Percentiles rank a stretch among this genome's conserved stretches.
phyloP scores from a whole-genome alignment of 2,113 vertebrate species.

The Eonycteris spelaea region DNA sequence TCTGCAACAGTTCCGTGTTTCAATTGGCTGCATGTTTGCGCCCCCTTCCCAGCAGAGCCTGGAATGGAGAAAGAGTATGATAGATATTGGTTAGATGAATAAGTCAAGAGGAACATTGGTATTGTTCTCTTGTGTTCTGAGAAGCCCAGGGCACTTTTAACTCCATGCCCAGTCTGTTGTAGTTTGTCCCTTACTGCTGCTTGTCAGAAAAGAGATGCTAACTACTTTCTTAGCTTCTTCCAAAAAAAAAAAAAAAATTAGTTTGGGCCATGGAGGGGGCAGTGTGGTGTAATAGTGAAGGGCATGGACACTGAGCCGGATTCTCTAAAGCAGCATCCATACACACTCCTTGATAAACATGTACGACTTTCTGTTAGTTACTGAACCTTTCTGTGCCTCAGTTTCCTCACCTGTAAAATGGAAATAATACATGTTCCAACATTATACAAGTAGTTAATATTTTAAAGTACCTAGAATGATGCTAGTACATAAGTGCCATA shows the following conservation, averaged over 20 bases:
- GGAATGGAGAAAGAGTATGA: background rate
- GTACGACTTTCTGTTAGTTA: background rate
- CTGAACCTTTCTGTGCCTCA: background rate
- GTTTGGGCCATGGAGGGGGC: background rate
- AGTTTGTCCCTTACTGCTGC: background rate
- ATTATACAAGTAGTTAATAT: background rate
- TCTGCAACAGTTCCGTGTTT: background rate
- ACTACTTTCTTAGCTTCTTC: background rate
- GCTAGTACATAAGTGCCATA: background rate
- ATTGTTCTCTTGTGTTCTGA: background rate
- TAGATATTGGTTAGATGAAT: constrained; percentile 16
- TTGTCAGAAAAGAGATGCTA: background rate
- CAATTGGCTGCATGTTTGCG: background rate
- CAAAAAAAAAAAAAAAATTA: background rate
- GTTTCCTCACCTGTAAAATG: background rate
- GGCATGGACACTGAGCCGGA: fast-evolving
- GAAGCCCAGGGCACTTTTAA: background rate
- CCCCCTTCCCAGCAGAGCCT: background rate
- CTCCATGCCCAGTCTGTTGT: background rate
- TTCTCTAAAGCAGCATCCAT: background rate
- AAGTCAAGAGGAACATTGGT: constrained; percentile 28
- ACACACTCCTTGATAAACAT: background rate
- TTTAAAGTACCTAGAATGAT: background rate
- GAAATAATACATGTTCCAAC: background rate
- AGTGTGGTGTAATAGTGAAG: background rate